phyloP scores from a whole-genome alignment of 2,113 vertebrate species.

The Xiphias gladius region DNA sequence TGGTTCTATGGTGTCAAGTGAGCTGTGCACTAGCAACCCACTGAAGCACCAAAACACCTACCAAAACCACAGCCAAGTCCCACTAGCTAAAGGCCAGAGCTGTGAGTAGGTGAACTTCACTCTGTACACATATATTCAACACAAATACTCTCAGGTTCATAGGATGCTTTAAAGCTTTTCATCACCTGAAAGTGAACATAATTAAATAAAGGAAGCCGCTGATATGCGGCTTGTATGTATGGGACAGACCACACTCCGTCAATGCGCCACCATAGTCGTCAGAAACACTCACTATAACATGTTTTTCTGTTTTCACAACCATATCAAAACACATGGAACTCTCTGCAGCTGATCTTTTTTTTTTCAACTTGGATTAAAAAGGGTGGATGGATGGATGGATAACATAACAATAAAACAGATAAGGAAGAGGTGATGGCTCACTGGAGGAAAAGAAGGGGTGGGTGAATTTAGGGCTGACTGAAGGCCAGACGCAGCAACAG shows the following conservation, averaged over 20 bases:
- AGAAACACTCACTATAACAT: background rate
- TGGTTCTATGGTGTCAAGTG: conserved; percentile 24
- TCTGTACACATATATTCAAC: conserved; percentile 36
- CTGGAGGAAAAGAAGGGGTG: conserved; percentile 8
- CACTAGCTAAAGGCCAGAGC: conserved; percentile 11
- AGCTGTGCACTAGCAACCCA: conserved; percentile 24
- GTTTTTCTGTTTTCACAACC: background rate
- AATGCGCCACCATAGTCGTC: background rate
- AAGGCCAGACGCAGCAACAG: conserved; percentile 75
- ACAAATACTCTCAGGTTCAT: conserved; percentile 24
- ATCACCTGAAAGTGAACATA: conserved; percentile 22
- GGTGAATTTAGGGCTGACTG: conserved; percentile 69
- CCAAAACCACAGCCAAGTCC: conserved; percentile 50
- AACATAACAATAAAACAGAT: conserved; percentile 28
- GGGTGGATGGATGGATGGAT: background rate
- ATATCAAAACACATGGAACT: conserved; percentile 35
- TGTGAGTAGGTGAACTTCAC: conserved; percentile 8
- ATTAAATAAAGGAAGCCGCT: conserved; percentile 4
- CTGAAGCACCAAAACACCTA: conserved; percentile 13
- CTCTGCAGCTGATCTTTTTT: conserved; percentile 11
- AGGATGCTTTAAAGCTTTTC: background rate
- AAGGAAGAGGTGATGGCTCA: conserved; percentile 24
- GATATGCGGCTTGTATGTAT: conserved; percentile 21
- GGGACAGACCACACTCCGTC: background rate
- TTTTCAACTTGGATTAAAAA: conserved; percentile 1